Evolutionary conservation across 2,113 vertebrate genomes (phyloP), one percentile per base, ranked within the genome.

Genomic region (Hoplias malabaricus): DNA sequence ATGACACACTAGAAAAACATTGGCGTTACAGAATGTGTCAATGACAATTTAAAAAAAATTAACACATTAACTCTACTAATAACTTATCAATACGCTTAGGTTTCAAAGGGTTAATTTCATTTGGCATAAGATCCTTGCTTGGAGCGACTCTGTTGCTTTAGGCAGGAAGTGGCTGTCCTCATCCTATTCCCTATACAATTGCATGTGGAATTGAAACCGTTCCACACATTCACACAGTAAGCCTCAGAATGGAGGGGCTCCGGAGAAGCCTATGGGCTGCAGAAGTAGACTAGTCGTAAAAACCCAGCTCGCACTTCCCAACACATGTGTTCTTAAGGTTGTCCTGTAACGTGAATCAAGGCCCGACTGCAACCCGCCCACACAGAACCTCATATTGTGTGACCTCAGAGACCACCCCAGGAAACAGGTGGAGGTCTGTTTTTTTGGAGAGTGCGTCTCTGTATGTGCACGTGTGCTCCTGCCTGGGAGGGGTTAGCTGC

Each of bases 401-500:
- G 71, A 88, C 80, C 67, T 69, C 73, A 59, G 29, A 76, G 83
- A 63, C 46, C 63, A n/a, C 77, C 50, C 71, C 66, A 72, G 36
- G 72, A 80, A 83, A 86, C 83, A 80, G 77, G 82, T 78, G 75
- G 63, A 31, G 38, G 25, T 46, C 69, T 77, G 69, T 80, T 62
- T 75, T 19, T 74, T 50, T 38, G 7, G 68, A 31, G 34, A 31
- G 61, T 56, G 8, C 65, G 38, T 69, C 69, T 19, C 33, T 53
- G 46, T 73, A 21, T 65, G 38, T 34, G 19, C 40, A 36, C 16
- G 16, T 31, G 56, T 27, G 34, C 53, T 31, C 13, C 3, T 66
- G 63, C 29, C 23, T 69, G 40, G 43, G 65, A 65, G 75, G 54
- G 69, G 73, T 73, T 27, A 23, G 29, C 25, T n/a, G n/a, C 68